These are phyloP conservation scores for Poeciliopsis turneri DNA, from an alignment of 2,797 vertebrate species.

Conservation along the genomic window DNA sequence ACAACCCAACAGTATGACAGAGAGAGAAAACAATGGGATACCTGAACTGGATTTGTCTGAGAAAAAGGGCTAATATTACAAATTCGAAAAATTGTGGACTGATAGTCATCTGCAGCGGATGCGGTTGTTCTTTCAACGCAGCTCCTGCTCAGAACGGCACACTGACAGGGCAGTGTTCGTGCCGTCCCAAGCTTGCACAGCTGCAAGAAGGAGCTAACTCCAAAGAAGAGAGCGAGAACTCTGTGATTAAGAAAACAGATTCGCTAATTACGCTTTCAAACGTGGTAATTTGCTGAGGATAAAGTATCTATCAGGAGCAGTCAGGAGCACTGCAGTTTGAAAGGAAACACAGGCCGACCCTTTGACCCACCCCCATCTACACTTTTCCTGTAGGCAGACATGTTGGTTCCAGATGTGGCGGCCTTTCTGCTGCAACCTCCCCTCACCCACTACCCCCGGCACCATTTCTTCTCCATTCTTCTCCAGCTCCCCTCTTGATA, in stretches of 20 bases:
- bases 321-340: conserved; percentile 87
- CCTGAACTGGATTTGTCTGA: conserved; percentile 46
- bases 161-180: conserved; percentile 38
- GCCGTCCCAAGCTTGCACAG: conserved; percentile 48
- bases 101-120: conserved; percentile 58
- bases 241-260: conserved; percentile 96
- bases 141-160: conserved; percentile 27
- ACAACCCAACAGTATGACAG: conserved; percentile 55
- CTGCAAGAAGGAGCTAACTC: conserved; percentile 56
- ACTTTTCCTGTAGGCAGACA: conserved; percentile 90
- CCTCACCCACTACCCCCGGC: conserved; percentile 6
- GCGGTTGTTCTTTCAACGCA: conserved; percentile 65
- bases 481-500: conserved; percentile 39
- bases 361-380: conserved; percentile 85
- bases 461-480: conserved; percentile 24
- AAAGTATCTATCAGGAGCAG: conserved; percentile 96
- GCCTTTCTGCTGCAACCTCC: conserved; percentile 48
- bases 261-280: conserved; percentile 95
- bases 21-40: conserved; percentile 46
- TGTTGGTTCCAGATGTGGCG: conserved; percentile 95
- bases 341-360: conserved; percentile 91
- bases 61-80: conserved; percentile 44
- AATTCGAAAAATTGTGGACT: background rate
- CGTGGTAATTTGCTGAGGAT: conserved; percentile 93
- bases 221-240: conserved; percentile 79